These are phyloP conservation scores for Tipula lateralis DNA, from an alignment of 2,888 invertebrate species.

Conservation along the genomic window DNA sequence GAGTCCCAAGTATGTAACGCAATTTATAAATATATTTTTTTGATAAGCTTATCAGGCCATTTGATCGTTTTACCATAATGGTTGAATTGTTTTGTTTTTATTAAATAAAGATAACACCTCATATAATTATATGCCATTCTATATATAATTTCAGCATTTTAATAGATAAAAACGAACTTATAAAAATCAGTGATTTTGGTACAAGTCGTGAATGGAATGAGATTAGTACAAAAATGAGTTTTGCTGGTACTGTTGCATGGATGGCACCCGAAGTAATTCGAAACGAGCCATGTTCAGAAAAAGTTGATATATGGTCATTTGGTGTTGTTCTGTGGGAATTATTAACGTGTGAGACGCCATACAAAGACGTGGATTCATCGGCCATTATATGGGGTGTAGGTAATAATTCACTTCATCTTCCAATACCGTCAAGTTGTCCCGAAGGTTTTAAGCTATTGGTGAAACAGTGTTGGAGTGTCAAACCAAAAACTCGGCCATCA, in stretches of 20 bases:
- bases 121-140: background rate
- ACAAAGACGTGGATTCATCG: slow-evolving; percentile 89
- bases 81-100: background rate
- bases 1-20: slow-evolving; percentile 87
- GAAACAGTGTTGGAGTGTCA: slow-evolving; percentile 87
- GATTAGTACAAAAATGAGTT: slow-evolving; percentile 93
- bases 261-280: slow-evolving; percentile 99
- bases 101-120: background rate
- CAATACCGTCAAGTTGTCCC: slow-evolving; percentile 87
- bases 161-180: slow-evolving; percentile 70
- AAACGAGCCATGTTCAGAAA: slow-evolving; percentile 93
- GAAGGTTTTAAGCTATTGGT: slow-evolving; percentile 81
- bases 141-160: slow-evolving; percentile 62
- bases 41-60: background rate
- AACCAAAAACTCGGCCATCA: slow-evolving; percentile 83
- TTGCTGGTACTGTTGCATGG: slow-evolving; percentile 98
- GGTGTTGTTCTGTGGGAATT: slow-evolving; percentile 98
- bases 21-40: slow-evolving; percentile 29
- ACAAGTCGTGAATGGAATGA: slow-evolving; percentile 93
- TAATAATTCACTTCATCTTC: slow-evolving; percentile 83
- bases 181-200: slow-evolving; percentile 98
- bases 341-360: slow-evolving; percentile 88
- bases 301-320: slow-evolving; percentile 98
- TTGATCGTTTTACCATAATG: background rate
- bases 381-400: slow-evolving; percentile 99